Percentiles rank a stretch among this genome's conserved stretches.
Conservation (phyloP, 1,140 invertebrate genomes). For the Drusus annulatus region DNA sequence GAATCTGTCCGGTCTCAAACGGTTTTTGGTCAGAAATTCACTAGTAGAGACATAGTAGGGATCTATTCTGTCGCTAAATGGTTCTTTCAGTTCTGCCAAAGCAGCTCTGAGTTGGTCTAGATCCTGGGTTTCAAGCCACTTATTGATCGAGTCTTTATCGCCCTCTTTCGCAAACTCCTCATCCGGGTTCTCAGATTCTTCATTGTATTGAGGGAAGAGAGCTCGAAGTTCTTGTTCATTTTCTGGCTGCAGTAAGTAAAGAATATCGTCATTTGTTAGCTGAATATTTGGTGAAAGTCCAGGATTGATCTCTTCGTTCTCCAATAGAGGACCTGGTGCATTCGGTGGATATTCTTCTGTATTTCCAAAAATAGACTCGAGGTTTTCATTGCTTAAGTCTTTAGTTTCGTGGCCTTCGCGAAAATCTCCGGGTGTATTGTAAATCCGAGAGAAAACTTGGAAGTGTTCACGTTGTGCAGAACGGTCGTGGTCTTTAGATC, state of each 20-base stretch:
- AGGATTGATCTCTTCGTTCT: slow-evolving; percentile 6
- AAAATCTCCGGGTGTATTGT: slow-evolving; percentile 66
- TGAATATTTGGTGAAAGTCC: slow-evolving; percentile 44
- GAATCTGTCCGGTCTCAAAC: slow-evolving; percentile 60
- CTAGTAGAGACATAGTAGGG: slow-evolving; percentile 53
- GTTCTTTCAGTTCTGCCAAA: slow-evolving; percentile 50
- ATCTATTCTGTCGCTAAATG: slow-evolving; percentile 32
- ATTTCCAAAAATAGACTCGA: slow-evolving; percentile 28
- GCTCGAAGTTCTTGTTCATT: slow-evolving; percentile 59
- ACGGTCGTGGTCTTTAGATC: slow-evolving; percentile 56
- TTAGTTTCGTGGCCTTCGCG: slow-evolving; percentile 62
- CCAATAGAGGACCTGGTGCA: not conserved
- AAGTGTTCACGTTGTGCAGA: slow-evolving; percentile 57
- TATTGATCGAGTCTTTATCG: slow-evolving; percentile 54
- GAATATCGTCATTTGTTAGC: slow-evolving; percentile 59
- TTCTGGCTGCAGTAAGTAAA: slow-evolving; percentile 60
- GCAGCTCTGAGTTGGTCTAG: slow-evolving; percentile 45
- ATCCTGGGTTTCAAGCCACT: slow-evolving; percentile 56
- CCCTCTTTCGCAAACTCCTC: slow-evolving; percentile 22
- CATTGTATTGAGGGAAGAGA: slow-evolving; percentile 56
- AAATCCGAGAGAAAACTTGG: slow-evolving; percentile 57
- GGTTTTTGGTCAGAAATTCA: slow-evolving; percentile 54
- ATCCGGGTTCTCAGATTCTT: slow-evolving; percentile 43
- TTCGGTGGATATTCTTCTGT: slow-evolving; percentile 29
- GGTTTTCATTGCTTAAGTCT: slow-evolving; percentile 49